phyloP scores from a whole-genome alignment of 2,888 invertebrate species.

The Dinocampus coccinellae region DNA sequence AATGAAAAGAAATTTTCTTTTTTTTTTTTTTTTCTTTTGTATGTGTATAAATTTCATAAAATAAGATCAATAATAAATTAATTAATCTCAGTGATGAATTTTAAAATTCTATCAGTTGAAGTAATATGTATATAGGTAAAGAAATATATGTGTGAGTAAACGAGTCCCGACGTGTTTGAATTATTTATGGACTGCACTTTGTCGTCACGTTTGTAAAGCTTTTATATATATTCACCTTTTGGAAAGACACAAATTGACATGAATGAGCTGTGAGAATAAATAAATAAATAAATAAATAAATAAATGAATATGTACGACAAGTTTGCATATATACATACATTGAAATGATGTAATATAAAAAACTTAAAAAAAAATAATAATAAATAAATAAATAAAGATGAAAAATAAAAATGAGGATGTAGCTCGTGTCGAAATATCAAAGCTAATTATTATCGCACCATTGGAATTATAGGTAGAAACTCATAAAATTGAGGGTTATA shows the following conservation, averaged over 20 bases:
- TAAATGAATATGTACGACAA: background rate
- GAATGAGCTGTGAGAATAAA: constrained; percentile 4
- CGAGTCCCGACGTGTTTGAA: constrained; percentile 34
- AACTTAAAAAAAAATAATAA: background rate
- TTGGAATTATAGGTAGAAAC: constrained; percentile 22
- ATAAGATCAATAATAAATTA: too few relatives aligned
- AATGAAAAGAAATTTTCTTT: too few relatives aligned
- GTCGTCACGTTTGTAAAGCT: constrained; percentile 40
- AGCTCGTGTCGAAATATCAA: constrained; percentile 46
- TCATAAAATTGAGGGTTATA: constrained; percentile 8
- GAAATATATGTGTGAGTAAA: background rate
- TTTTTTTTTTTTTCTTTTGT: too few relatives aligned
- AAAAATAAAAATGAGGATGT: constrained; percentile 34
- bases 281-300: background rate
- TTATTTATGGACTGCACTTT: constrained; percentile 49
- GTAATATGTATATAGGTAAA: background rate
- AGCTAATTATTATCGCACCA: constrained; percentile 57
- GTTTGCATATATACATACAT: background rate
- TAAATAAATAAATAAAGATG: background rate
- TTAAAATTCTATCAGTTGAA: background rate
- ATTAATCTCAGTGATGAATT: background rate
- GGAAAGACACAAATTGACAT: background rate
- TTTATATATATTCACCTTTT: background rate
- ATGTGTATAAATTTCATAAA: too few relatives aligned
- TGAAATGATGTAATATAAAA: background rate